These are phyloP conservation scores for Sarcophaga caerulescens DNA, from an alignment of 2,888 invertebrate species.

Conservation along the genomic window DNA sequence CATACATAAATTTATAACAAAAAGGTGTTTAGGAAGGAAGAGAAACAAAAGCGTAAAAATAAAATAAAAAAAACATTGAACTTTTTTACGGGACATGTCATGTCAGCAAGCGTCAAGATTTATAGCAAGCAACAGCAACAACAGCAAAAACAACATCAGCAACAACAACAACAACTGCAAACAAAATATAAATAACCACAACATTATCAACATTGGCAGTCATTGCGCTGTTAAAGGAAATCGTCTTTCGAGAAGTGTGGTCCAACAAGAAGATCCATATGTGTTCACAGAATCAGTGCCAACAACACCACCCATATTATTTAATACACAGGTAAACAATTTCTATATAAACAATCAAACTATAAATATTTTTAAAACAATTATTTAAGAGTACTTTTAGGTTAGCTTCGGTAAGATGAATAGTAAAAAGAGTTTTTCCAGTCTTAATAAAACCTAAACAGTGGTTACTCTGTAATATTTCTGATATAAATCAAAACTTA, in stretches of 20 bases:
- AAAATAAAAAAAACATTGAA: slow-evolving; percentile 24
- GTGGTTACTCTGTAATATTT: too few relatives aligned
- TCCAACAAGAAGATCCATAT: slow-evolving; percentile 80
- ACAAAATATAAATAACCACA: slow-evolving; percentile 61
- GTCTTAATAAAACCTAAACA: too few relatives aligned
- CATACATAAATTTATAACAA: background rate
- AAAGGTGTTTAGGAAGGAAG: background rate
- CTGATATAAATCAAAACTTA: too few relatives aligned
- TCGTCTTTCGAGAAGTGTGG: slow-evolving; percentile 30
- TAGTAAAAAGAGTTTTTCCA: too few relatives aligned
- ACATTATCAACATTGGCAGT: slow-evolving; percentile 36
- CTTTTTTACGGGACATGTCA: slow-evolving; percentile 79
- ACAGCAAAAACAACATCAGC: slow-evolving; percentile 53
- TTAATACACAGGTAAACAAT: slow-evolving; percentile 79
- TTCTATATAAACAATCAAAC: too few relatives aligned
- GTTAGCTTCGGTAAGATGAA: too few relatives aligned
- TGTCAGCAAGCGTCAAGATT: slow-evolving; percentile 81
- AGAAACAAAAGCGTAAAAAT: background rate
- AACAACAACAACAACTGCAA: slow-evolving; percentile 56
- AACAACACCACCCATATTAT: slow-evolving; percentile 79
- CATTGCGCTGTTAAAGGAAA: slow-evolving; percentile 66
- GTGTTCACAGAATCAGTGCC: slow-evolving; percentile 81
- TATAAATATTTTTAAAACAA: too few relatives aligned
- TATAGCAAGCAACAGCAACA: slow-evolving; percentile 73
- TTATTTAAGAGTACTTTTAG: too few relatives aligned